Evolutionary conservation across 53 echinoderm and acorn worm genomes (phyloP).

Genomic region (Patiria pectinifera): DNA sequence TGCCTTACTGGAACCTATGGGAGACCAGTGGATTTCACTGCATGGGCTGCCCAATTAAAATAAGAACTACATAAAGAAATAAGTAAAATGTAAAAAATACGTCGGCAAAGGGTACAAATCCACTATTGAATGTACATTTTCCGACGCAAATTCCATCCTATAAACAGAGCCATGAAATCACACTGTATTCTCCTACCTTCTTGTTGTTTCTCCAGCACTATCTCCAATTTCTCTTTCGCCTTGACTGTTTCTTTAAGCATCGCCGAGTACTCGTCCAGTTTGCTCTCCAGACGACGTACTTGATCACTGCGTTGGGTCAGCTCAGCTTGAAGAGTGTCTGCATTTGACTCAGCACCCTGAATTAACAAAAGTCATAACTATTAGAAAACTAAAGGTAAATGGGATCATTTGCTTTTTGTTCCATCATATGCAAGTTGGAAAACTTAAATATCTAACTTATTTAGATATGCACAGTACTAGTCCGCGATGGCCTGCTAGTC

Average conservation of each 20-base stretch:
- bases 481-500: too few species aligned
- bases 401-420: neutral
- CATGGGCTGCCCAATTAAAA: too few species aligned
- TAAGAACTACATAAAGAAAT: too few species aligned
- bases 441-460: too few species aligned
- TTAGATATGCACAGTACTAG: too few species aligned
- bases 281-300: constrained; percentile 82
- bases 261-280: constrained; percentile 86
- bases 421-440: too few species aligned
- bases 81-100: too few species aligned
- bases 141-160: too few species aligned
- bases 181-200: constrained; percentile 68
- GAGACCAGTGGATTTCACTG: too few species aligned
- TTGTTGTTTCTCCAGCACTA: constrained; percentile 81
- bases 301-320: constrained; percentile 78
- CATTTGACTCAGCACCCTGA: constrained; percentile 53
- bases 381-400: neutral
- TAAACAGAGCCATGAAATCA: neutral
- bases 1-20: too few species aligned
- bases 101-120: too few species aligned
- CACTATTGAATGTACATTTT: neutral
- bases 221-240: constrained; percentile 84
- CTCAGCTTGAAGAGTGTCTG: constrained; percentile 60
- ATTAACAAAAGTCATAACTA: neutral
- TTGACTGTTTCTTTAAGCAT: constrained; percentile 91